Evolutionary conservation across 2,113 vertebrate species (phyloP).

Genomic region (Aythya baeri): DNA sequence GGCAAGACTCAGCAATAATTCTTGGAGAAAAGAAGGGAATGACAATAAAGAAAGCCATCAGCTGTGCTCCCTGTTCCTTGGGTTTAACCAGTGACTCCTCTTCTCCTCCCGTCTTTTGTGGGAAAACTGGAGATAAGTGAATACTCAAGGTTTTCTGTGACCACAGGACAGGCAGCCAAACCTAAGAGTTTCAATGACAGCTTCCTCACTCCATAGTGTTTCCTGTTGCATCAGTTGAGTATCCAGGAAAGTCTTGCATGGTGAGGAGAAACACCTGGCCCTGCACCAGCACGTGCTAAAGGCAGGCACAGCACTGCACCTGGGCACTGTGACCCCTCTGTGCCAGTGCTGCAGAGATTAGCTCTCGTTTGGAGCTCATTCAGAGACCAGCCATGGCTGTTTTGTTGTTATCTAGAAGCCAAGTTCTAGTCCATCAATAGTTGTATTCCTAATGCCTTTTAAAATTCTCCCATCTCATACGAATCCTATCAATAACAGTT

Average conservation of each 20-base stretch:
- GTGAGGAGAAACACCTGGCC: not conserved
- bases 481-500: not conserved
- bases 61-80: not conserved
- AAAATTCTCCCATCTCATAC: not conserved
- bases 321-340: not conserved
- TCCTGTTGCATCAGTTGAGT: not conserved
- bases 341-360: not conserved
- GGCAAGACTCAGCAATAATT: not conserved
- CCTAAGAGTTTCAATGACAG: not conserved
- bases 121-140: not conserved
- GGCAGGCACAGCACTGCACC: not conserved
- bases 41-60: not conserved
- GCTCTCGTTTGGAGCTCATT: not conserved
- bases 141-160: not conserved
- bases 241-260: not conserved
- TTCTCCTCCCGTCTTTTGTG: not conserved
- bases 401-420: not conserved
- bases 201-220: not conserved
- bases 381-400: not conserved
- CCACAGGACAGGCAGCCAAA: not conserved
- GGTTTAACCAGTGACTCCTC: not conserved
- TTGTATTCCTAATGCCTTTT: not conserved
- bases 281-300: not conserved
- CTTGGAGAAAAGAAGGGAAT: not conserved
- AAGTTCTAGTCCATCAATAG: not conserved